phyloP scores from a whole-genome alignment of 2,888 invertebrate genomes.

The Phlogophora meticulosa region DNA sequence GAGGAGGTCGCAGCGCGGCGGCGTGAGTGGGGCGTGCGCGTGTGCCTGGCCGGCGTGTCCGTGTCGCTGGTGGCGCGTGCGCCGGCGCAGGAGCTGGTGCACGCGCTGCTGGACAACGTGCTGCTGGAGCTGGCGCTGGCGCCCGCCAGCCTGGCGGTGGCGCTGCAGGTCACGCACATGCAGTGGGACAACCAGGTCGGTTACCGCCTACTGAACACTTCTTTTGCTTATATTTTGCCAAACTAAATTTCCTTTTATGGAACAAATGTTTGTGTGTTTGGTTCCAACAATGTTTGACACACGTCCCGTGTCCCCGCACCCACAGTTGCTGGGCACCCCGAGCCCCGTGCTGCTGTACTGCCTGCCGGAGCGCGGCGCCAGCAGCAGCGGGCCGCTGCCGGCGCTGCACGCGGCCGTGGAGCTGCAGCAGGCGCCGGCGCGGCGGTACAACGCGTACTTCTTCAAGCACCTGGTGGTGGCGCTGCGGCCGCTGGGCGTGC shows the following conservation, averaged over 20 bases:
- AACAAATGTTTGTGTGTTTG: too few relatives aligned
- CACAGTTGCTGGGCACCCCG: slow-evolving; percentile 95
- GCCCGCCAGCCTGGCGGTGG: slow-evolving; percentile 86
- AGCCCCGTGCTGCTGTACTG: slow-evolving; percentile 96
- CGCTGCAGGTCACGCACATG: slow-evolving; percentile 94
- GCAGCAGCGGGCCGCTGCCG: slow-evolving; percentile 87
- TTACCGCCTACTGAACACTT: too few relatives aligned
- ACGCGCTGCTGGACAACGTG: slow-evolving; percentile 93
- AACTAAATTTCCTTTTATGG: too few relatives aligned
- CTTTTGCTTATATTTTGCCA: too few relatives aligned
- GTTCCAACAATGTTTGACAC: too few relatives aligned
- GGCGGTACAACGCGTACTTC: slow-evolving; percentile 95
- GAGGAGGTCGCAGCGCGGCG: slow-evolving; percentile 58
- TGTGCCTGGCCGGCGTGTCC: slow-evolving; percentile 93
- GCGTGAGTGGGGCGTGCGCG: slow-evolving; percentile 92
- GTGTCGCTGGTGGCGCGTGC: slow-evolving; percentile 94
- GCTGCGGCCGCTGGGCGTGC: slow-evolving; percentile 95
- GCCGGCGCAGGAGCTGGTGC: slow-evolving; percentile 95
- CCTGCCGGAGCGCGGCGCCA: slow-evolving; percentile 84
- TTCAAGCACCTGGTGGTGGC: slow-evolving; percentile 96
- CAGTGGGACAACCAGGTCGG: slow-evolving; percentile 96
- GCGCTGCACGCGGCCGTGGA: slow-evolving; percentile 96
- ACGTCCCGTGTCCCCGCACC: too few relatives aligned
- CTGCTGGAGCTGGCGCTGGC: slow-evolving; percentile 91
- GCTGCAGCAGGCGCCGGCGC: slow-evolving; percentile 92